Evolutionary conservation across 2,113 vertebrate species (phyloP).

Genomic region (Paracanthobrama guichenoti): DNA sequence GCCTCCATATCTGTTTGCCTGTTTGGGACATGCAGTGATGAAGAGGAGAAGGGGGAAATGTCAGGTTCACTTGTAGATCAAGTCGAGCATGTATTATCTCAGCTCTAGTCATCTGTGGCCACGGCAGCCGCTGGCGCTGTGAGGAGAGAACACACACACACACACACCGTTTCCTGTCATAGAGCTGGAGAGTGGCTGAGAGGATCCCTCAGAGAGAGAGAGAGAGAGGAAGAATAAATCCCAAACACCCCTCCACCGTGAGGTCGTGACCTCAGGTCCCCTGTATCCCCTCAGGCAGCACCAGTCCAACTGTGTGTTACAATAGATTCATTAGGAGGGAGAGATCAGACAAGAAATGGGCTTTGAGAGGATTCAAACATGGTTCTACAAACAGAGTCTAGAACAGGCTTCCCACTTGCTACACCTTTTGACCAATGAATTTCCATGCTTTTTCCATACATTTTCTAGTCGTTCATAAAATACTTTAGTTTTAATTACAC

Average conservation of each 20-base stretch:
- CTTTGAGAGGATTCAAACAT: constrained; percentile 1
- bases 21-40: constrained; percentile 72
- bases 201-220: constrained; percentile 22
- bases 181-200: constrained; percentile 9
- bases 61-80: constrained; percentile 81
- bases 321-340: neutral
- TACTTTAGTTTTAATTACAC: neutral
- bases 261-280: constrained; percentile 32
- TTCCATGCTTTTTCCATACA: neutral
- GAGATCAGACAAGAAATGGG: constrained; percentile 7
- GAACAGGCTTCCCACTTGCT: neutral
- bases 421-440: neutral
- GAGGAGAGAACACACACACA: constrained; percentile 29
- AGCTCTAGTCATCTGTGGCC: constrained; percentile 66
- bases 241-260: constrained; percentile 10
- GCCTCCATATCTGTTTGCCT: constrained; percentile 70
- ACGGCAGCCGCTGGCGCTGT: constrained; percentile 50
- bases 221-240: constrained; percentile 39
- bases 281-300: constrained; percentile 9
- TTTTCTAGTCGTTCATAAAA: neutral
- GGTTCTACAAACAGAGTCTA: neutral
- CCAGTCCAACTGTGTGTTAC: neutral
- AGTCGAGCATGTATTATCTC: constrained; percentile 78
- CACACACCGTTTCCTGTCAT: constrained; percentile 24
- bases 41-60: constrained; percentile 71